Evolutionary conservation across 1,140 invertebrate genomes (phyloP), one percentile per base, ranked within the genome.

Genomic region (Drosophila saltans): DNA sequence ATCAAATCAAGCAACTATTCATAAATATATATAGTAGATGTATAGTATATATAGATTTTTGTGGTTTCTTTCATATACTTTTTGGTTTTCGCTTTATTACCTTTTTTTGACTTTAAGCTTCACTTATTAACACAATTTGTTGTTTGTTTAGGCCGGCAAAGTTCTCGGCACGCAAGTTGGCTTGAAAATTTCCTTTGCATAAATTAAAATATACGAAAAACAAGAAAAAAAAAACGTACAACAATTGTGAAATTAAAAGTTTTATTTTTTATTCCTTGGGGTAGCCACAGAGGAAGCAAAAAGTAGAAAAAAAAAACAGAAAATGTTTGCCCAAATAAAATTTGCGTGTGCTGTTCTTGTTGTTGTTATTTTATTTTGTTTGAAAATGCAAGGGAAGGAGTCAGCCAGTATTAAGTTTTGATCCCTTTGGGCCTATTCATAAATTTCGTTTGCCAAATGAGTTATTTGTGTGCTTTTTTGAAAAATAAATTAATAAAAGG

Each of bases 1-100:
- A 82, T 84, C 78, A 78, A 89, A 89, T 89, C 73, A 89, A 75
- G 62, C 57, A 69, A 30, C 57, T 56, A 52, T 61, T 66, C 48
- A 77, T 59, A 39, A 52, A 59, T 55, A 40, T 43, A 52, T 24
- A 52, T 52, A 26, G 9, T 52, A 26, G 8, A 21, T 43, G 1
- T 52, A 26, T 26, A 26, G 16, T 21, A 40, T 11, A 41, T 52
- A 63, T 63, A 60, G 36, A 68, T 48, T 56, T 69, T 43, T 52
- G 45, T 48, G 45, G 45, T 48, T 48, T 48, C 16, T 48, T 48
- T 48, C 11, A 45, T 24, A 48, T 21, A 21, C 33, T 6, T 36
- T 36, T 36, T 36, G 33, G 33, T 36, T 36, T 36, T 7, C 6
- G 33, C 6, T 36, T 36, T 36, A 36, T 36, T 36, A 36, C 6